Percentiles rank a stretch among this genome's conserved stretches.
Conservation (phyloP, 2,113 vertebrate species). For the Sclerurus mexicanus region DNA sequence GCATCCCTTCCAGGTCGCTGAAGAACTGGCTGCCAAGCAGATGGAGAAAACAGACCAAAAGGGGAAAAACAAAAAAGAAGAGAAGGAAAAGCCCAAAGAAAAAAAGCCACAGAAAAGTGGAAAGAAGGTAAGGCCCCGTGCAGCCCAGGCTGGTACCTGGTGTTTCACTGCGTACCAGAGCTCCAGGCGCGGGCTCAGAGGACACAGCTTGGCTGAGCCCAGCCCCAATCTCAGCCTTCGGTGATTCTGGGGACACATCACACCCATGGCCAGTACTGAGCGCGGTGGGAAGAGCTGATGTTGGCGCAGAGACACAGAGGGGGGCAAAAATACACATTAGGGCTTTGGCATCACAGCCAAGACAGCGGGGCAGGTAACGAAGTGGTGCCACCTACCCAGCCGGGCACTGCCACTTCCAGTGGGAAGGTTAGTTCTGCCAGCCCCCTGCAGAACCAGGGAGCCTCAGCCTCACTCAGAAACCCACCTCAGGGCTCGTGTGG, state of each 20-base stretch:
- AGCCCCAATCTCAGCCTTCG: not conserved
- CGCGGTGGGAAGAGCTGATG: not conserved
- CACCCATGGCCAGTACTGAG: not conserved
- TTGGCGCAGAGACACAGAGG: not conserved
- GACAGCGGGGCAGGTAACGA: not conserved
- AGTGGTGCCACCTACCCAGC: not conserved
- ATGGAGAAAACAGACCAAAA: constrained; percentile 49
- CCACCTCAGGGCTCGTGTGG: not conserved
- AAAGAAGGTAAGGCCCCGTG: constrained; percentile 18
- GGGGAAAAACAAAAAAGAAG: constrained; percentile 21
- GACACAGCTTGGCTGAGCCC: not conserved
- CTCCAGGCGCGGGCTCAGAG: not conserved
- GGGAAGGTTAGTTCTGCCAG: not conserved
- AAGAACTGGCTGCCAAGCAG: constrained; percentile 77
- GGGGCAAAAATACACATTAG: not conserved
- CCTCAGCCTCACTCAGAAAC: not conserved
- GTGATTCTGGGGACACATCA: not conserved
- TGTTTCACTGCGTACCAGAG: not conserved
- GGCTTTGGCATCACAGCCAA: not conserved
- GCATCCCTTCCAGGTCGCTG: constrained; percentile 72
- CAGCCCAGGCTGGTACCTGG: not conserved
- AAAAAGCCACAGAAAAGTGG: constrained; percentile 11
- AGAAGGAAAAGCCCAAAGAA: not conserved
- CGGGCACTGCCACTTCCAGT: not conserved
- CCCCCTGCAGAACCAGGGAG: not conserved